Conservation (phyloP, 2,113 vertebrate species). For the Nerophis ophidion region DNA sequence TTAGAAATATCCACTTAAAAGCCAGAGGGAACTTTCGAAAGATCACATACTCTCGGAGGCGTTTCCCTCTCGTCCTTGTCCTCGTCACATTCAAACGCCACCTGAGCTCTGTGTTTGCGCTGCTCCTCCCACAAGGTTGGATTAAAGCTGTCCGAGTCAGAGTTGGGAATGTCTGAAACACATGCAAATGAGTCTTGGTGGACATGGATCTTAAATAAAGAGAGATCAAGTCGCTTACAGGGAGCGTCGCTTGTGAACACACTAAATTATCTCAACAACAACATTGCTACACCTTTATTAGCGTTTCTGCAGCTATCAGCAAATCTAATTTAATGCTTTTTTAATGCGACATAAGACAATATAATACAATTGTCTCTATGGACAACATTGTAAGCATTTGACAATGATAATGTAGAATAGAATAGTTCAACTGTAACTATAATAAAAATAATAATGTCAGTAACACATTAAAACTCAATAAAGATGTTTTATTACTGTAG, state of each 20-base stretch:
- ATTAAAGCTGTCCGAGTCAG: slow-evolving; percentile 98
- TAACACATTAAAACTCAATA: too few species aligned
- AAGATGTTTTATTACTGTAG: too few species aligned
- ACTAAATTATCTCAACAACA: not conserved
- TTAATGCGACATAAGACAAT: too few species aligned
- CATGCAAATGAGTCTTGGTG: slow-evolving; percentile 1
- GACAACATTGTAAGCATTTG: too few species aligned
- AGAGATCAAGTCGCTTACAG: too few species aligned
- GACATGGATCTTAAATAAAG: too few species aligned
- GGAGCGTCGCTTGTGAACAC: not conserved
- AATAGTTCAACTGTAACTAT: too few species aligned
- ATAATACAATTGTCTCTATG: too few species aligned
- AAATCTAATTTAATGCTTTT: not conserved
- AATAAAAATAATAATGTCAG: too few species aligned
- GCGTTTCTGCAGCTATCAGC: not conserved
- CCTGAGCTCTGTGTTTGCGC: slow-evolving; percentile 92
- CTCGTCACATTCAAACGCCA: slow-evolving; percentile 98
- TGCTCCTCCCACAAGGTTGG: slow-evolving; percentile 96
- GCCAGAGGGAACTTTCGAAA: too few species aligned
- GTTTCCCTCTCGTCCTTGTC: slow-evolving; percentile 94
- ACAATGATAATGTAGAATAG: too few species aligned
- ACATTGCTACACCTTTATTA: not conserved
- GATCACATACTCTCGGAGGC: slow-evolving; percentile 76
- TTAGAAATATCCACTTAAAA: not conserved
- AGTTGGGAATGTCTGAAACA: slow-evolving; percentile 84